Evolutionary conservation across 2,797 vertebrate species (phyloP), one percentile per base, ranked within the genome.

Genomic region (Poeciliopsis infans): DNA sequence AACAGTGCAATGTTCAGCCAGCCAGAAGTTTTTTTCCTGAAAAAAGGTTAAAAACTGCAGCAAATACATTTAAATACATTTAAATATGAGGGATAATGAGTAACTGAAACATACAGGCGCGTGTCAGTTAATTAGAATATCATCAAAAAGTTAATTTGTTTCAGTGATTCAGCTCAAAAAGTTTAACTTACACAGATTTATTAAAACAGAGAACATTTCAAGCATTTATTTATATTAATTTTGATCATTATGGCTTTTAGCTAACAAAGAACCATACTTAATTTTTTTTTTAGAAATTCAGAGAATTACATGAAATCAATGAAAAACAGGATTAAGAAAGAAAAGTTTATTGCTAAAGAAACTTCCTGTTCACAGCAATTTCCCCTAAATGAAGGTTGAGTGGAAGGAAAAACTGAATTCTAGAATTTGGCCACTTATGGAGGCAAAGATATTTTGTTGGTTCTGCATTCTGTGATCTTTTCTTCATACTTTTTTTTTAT

Each of bases 1-100:
- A 87, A 87, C 79, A 76, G 80, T 81, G 82, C 39, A 85, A 90
- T 74, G 81, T 86, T 84, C 84, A 88, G 84, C 83, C 75, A 84
- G 81, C 74, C 43, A 69, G 79, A 74, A 83, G 45, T 74, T 81
- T 86, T 86, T 80, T 59, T 87, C 83, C 88, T 87, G 84, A 91
- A 91, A 89, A 90, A 78, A 79, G 57, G 43, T 68, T 82, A 55
- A 78, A n/a, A 81, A 39, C 71, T 73, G 77, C 75, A 81, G 78
- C 77, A 77, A 79, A 91, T 79, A 66, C 6, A 61, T 2, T 45
- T n/a, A 75, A 11, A 82, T 51, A 77, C 71, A 78, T 72, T 72
- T 18, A 2, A 23, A 74, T 18, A n/a, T 73, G 79, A 77, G 83
- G 88, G 85, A 64, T 71, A 80, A 83, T 80, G 86, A 88, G 75